A percentile compares a stretch with the other conserved stretches of the same genome.
Evolutionary conservation across 2,797 vertebrate species (phyloP).

Genomic region (Orientallactaga sibirica): DNA sequence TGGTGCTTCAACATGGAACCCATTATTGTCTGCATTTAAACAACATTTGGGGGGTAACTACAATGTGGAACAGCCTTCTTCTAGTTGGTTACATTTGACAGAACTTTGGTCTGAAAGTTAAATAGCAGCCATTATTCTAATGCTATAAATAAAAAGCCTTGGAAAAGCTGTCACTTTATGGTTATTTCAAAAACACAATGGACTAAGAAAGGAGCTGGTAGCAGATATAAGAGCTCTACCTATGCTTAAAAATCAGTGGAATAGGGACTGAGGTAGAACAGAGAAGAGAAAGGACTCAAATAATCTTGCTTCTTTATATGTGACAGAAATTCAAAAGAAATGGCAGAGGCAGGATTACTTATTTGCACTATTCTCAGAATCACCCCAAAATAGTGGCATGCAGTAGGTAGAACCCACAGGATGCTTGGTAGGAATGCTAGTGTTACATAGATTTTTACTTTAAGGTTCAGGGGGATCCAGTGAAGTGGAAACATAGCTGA

Average conservation of each 20-base stretch:
- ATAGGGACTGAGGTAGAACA: not conserved
- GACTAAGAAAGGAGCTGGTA: conserved; percentile 12
- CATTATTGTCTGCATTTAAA: not conserved
- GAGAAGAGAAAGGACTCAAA: not conserved
- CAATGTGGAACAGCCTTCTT: not conserved
- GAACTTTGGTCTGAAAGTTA: conserved; percentile 57
- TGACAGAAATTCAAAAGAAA: not conserved
- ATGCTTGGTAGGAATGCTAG: conserved; percentile 48
- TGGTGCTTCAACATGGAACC: not conserved
- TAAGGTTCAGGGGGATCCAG: conserved; percentile 60
- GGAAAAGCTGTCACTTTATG: conserved; percentile 44
- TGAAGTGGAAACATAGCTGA: conserved; percentile 77
- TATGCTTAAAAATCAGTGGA: conserved; percentile 13
- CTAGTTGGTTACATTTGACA: conserved; percentile 23
- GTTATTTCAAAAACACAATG: conserved; percentile 43
- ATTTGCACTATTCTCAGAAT: conserved; percentile 22
- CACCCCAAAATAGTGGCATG: not conserved
- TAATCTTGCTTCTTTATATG: not conserved
- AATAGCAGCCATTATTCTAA: conserved; percentile 65
- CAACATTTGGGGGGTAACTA: conserved; percentile 30
- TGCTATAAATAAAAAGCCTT: conserved; percentile 54
- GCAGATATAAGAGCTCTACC: not conserved
- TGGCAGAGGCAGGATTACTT: not conserved
- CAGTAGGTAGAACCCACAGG: not conserved
- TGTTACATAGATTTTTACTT: conserved; percentile 64